These are phyloP conservation scores for Harmothoe impar DNA, from an alignment of 2,888 invertebrate genomes.

Conservation along the genomic window DNA sequence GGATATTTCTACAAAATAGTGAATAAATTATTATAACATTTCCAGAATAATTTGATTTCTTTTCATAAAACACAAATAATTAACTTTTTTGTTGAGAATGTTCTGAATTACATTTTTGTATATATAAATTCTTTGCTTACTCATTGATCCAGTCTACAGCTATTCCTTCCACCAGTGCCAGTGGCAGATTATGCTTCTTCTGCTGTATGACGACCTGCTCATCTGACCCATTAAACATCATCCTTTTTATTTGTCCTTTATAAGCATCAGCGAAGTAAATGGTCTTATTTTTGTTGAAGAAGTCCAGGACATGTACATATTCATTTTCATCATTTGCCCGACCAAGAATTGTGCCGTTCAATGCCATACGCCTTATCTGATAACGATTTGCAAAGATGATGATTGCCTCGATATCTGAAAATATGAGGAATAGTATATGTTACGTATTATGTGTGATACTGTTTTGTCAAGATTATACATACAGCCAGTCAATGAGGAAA, in stretches of 20 bases:
- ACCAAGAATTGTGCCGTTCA: conserved; percentile 82
- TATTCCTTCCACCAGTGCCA: conserved; percentile 89
- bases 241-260: neutral
- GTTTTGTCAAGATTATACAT: no score
- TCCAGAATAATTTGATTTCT: no score
- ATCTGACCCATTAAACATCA: conserved; percentile 48
- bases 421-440: no score
- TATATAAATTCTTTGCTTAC: conserved; percentile 63
- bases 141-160: conserved; percentile 94
- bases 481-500: no score
- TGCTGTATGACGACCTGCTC: conserved; percentile 48
- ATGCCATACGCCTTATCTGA: conserved; percentile 90
- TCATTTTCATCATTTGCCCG: conserved; percentile 86
- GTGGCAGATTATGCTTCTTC: conserved; percentile 30
- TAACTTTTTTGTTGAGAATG: no score
- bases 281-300: conserved; percentile 89
- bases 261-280: conserved; percentile 85
- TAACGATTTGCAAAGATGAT: conserved; percentile 92
- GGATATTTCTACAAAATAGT: no score
- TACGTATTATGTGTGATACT: no score
- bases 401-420: conserved; percentile 63
- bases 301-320: conserved; percentile 94
- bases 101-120: no score
- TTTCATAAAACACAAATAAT: no score
- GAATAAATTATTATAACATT: no score